These are phyloP conservation scores for Drosophila fungiperda DNA, from an alignment of 2,888 invertebrate species.

Conservation along the genomic window DNA sequence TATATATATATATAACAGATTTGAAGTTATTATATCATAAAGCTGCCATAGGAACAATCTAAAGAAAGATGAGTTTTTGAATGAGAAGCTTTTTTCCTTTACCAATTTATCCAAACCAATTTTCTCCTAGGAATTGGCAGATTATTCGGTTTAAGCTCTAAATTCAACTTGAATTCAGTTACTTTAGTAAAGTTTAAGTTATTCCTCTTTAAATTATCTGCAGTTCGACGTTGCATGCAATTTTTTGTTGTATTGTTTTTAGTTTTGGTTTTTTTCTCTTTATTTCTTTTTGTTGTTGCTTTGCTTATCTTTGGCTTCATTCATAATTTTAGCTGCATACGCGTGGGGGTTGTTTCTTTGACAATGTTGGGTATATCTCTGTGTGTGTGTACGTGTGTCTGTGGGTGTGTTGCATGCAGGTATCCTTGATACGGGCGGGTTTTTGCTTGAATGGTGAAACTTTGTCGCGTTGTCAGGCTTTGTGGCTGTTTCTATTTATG, in stretches of 20 bases:
- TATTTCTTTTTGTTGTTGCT: constrained; percentile 22
- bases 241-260: constrained; percentile 26
- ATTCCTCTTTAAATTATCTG: constrained; percentile 18
- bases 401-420: constrained; percentile 35
- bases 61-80: background rate
- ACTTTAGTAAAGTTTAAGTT: background rate
- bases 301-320: constrained; percentile 73
- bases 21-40: background rate
- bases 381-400: constrained; percentile 30
- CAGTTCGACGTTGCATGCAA: constrained; percentile 19
- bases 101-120: background rate
- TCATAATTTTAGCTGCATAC: constrained; percentile 72
- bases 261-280: constrained; percentile 1
- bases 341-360: constrained; percentile 51
- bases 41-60: background rate
- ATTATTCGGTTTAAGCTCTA: background rate
- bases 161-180: background rate
- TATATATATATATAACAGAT: too few species aligned
- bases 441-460: constrained; percentile 39
- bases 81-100: background rate
- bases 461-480: constrained; percentile 72
- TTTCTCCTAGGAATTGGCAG: too few species aligned
- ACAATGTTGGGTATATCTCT: constrained; percentile 16
- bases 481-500: constrained; percentile 71
- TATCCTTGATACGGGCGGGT: constrained; percentile 54